phyloP scores from a whole-genome alignment of 2,888 invertebrate species.

The Agonopterix heracliana region DNA sequence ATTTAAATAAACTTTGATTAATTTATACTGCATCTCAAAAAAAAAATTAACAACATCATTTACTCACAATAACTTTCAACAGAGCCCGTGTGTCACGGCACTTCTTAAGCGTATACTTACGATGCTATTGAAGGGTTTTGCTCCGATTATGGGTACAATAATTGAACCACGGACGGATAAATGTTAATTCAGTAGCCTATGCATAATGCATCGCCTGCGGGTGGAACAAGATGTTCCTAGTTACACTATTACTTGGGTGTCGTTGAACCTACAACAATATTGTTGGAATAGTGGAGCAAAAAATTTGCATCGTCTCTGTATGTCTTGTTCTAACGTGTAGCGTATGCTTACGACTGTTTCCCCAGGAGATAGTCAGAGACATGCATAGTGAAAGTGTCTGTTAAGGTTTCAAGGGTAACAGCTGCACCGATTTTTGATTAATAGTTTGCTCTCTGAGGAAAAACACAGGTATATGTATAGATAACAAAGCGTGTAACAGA shows the following conservation, averaged over 20 bases:
- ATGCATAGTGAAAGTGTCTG: too few species aligned
- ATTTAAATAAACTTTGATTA: too few species aligned
- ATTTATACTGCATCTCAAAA: too few species aligned
- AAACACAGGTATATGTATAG: too few species aligned
- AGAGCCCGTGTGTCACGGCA: slow-evolving; percentile 22
- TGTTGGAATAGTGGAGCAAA: background rate
- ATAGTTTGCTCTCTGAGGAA: too few species aligned
- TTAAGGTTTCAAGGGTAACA: too few species aligned
- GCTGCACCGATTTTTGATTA: too few species aligned
- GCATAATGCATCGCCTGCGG: slow-evolving; percentile 36
- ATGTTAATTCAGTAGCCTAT: slow-evolving; percentile 45
- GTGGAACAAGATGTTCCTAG: slow-evolving; percentile 8
- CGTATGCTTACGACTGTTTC: too few species aligned
- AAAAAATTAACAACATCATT: too few species aligned
- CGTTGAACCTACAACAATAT: background rate
- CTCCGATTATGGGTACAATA: slow-evolving; percentile 43
- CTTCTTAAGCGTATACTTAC: slow-evolving; percentile 38
- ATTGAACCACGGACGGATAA: slow-evolving; percentile 38
- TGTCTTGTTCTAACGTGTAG: background rate
- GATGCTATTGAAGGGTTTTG: slow-evolving; percentile 37
- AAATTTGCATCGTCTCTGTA: background rate
- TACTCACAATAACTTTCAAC: background rate
- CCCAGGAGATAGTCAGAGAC: too few species aligned
- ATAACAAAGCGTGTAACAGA: too few species aligned
- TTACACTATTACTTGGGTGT: background rate